Base-by-base conservation (phyloP, 2,113 vertebrate genomes). In the Benthochromis sp. region DNA sequence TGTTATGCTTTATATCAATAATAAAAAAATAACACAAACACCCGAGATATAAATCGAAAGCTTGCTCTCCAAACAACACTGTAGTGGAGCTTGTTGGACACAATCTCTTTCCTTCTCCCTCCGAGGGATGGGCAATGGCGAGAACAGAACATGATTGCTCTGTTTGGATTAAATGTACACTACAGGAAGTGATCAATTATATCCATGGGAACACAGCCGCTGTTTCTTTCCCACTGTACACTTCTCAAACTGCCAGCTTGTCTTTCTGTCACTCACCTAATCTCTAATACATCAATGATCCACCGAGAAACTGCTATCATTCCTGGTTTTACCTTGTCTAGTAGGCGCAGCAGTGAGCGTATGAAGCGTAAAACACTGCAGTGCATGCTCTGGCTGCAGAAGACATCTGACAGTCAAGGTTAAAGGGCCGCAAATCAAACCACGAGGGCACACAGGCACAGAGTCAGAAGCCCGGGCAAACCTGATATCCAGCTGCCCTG, bases 401-500 rank as follows among this genome's bases (percentile, higher is more conserved):
- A 76, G 50, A 82, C 73, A 52, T 38, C 81, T 66, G 38, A 50
- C 79, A 71, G 61, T 85, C 38, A n/a, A 8, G 79, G 84, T 91
- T 50, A 54, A 61, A 82, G 85, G 81, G 43, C 84, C n/a, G 31
- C 40, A 53, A 69, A 87, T 79, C 29, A 88, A 82, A 88, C 45
- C 59, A 76, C 2, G 13, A 61, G 31, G 38, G 38, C 80, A 78
- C 36, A 43, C 21, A 13, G 29, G 45, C 61, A 1, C 21, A 80
- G 54, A 78, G 27, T 52, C 27, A 5, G 73, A 52, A 52, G 53
- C 55, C 24, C 43, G 3, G n/a, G 52, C 88, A 38, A 83, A 84
- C 69, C 82, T 89, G 85, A 90, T 89, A 84, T 89, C 88, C 85
- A 87, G 84, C 86, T 82, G 90, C 59, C 43, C 86, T 92, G 91